Base-by-base conservation (phyloP, 64 coral and sea anemone genomes). In the Montipora sp. region DNA sequence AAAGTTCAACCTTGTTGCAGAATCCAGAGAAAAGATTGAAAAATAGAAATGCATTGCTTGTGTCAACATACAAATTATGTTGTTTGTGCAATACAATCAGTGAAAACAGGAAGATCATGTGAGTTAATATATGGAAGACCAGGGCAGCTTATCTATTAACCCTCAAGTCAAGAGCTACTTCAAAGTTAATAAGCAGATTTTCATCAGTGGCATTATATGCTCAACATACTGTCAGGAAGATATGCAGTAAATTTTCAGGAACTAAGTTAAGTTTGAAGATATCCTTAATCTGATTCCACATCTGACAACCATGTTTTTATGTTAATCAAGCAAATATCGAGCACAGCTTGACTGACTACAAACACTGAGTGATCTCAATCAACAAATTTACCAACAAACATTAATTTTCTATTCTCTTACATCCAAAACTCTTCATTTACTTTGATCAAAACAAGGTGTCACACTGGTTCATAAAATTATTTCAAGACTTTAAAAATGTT, bases 361-460 rank as follows among this genome's bases (percentile, higher is more conserved):
- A 85, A 85, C 47, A 48, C 24, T 14, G 45, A 21, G 8, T 12
- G 18, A 85, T 69, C 48, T 85, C 82, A 48, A 72, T 71, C 82
- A 71, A 49, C 14, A 51, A 72, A 69, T 49, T 81, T 51, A 72
- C 49, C 82, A 72, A 71, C 43, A 71, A 13, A 15, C 19, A n/a
- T 70, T 48, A 49, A 78, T 16, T 48, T 51, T 13, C 82, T 71
- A 85, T 85, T 69, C 36, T 66, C 67, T 83, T 13, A n/a, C 4
- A 16, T 67, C 23, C 65, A 66, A 16, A n/a, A 48, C 47, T 83
- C 80, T 48, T 85, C 45, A 85, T 85, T 85, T 85, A 59, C 49
- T 48, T 85, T 20, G 13, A 21, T 71, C 82, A 71, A 85, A 85
- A 85, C 82, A 85, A 85, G 16, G 82, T 48, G 44, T 71, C 65